Evolutionary conservation across 2,797 vertebrate species (phyloP).

Genomic region (Sylvilagus floridanus): DNA sequence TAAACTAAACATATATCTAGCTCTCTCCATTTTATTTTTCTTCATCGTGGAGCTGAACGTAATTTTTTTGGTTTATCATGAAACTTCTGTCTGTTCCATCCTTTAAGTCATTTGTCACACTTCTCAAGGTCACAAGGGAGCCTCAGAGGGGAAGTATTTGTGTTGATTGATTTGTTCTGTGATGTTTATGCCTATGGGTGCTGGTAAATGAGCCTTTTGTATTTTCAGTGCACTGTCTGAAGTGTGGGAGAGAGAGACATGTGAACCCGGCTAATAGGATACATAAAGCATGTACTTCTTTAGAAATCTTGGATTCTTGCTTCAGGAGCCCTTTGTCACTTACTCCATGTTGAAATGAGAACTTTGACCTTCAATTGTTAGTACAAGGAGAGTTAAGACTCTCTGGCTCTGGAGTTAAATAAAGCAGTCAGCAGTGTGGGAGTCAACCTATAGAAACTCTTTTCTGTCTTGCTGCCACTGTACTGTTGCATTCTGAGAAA

Average conservation of each 20-base stretch:
- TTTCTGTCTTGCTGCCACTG: neutral
- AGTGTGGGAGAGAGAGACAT: neutral
- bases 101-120: constrained; percentile 81
- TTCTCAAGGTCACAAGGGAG: constrained; percentile 86
- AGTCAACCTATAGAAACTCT: neutral
- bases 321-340: constrained; percentile 35
- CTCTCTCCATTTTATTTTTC: constrained; percentile 83
- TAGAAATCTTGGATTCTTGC: constrained; percentile 78
- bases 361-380: constrained; percentile 11
- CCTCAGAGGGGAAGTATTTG: constrained; percentile 74
- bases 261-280: constrained; percentile 87
- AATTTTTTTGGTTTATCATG: constrained; percentile 82
- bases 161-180: constrained; percentile 82
- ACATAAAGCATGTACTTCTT: constrained; percentile 86
- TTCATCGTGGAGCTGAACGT: constrained; percentile 79
- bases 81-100: constrained; percentile 80
- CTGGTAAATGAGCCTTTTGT: constrained; percentile 89
- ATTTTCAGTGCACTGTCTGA: constrained; percentile 75
- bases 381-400: constrained; percentile 1
- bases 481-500: constrained; percentile 43
- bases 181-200: constrained; percentile 73
- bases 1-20: constrained; percentile 81
- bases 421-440: neutral
- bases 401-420: constrained; percentile 43
- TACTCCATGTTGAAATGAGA: neutral